Percentiles rank a stretch among this genome's conserved stretches.
These are phyloP conservation scores for Crotophaga sulcirostris DNA, from an alignment of 2,113 vertebrate genomes.

Conservation along the genomic window DNA sequence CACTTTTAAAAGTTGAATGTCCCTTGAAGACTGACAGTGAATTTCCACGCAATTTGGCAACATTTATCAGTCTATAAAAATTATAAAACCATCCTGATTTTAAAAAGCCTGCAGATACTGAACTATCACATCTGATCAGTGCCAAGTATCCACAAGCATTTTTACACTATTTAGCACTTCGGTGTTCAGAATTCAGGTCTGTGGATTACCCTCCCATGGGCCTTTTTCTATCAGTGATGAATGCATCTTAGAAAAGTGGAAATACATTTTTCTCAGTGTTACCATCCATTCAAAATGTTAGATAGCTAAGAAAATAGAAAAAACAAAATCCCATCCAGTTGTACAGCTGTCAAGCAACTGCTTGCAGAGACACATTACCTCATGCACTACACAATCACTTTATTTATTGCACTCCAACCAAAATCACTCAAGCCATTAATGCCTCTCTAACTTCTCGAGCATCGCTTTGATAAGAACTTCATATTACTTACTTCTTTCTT, in stretches of 20 bases:
- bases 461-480: not conserved
- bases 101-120: not conserved
- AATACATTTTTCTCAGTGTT: not conserved
- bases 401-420: not conserved
- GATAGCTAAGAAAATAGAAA: not conserved
- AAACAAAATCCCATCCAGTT: not conserved
- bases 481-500: not conserved
- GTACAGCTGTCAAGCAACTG: not conserved
- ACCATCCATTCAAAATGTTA: not conserved
- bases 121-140: not conserved
- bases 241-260: not conserved
- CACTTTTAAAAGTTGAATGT: not conserved
- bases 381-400: not conserved
- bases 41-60: slow-evolving; percentile 6
- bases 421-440: slow-evolving; percentile 10
- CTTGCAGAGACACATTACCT: not conserved
- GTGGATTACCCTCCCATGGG: not conserved
- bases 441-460: not conserved
- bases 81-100: not conserved
- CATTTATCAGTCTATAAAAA: not conserved
- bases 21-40: not conserved
- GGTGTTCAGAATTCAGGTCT: not conserved
- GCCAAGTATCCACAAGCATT: not conserved
- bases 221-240: not conserved
- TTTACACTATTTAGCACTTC: not conserved